phyloP scores from a whole-genome alignment of 2,888 invertebrate species.

The Drosophila picticornis region DNA sequence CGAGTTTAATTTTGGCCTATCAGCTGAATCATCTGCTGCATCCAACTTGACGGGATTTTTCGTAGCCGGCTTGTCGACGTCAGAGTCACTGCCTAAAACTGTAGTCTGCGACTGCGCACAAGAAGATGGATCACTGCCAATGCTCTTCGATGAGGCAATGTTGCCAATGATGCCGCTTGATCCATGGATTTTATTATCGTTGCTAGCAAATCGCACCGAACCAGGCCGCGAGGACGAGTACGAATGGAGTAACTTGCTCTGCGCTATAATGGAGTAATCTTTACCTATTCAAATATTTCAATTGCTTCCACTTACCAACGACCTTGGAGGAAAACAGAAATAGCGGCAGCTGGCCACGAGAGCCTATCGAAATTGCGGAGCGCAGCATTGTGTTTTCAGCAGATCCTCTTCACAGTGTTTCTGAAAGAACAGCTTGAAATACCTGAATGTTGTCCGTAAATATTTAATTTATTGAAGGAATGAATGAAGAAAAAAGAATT shows the following conservation, averaged over 20 bases:
- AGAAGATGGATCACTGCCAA: constrained; percentile 6
- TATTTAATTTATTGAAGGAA: constrained; percentile 1
- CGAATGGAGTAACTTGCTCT: constrained; percentile 7
- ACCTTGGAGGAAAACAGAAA: constrained; percentile 5
- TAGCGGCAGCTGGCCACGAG: constrained; percentile 22
- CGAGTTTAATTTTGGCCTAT: not conserved
- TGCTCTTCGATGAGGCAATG: constrained; percentile 2
- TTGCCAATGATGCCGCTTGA: constrained; percentile 32
- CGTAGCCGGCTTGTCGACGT: constrained; percentile 2
- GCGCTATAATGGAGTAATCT: not conserved
- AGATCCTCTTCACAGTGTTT: constrained; percentile 17
- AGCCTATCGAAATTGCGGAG: constrained; percentile 17
- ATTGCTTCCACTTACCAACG: constrained; percentile 32
- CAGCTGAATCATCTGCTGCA: constrained; percentile 11
- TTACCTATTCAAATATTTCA: not conserved
- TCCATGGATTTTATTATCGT: constrained; percentile 30
- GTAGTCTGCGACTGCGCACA: constrained; percentile 22
- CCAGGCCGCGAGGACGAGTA: not conserved
- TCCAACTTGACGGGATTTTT: constrained; percentile 9
- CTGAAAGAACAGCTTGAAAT: constrained; percentile 20
- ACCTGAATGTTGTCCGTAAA: constrained; percentile 33
- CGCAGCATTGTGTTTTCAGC: constrained; percentile 38
- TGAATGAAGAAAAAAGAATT: not conserved
- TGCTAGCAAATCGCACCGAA: constrained; percentile 40
- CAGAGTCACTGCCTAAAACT: constrained; percentile 7